A percentile compares a stretch with the other conserved stretches of the same genome.
These are phyloP conservation scores for Acyrthosiphon pisum DNA, from an alignment of 1,140 invertebrate genomes.

Conservation along the genomic window DNA sequence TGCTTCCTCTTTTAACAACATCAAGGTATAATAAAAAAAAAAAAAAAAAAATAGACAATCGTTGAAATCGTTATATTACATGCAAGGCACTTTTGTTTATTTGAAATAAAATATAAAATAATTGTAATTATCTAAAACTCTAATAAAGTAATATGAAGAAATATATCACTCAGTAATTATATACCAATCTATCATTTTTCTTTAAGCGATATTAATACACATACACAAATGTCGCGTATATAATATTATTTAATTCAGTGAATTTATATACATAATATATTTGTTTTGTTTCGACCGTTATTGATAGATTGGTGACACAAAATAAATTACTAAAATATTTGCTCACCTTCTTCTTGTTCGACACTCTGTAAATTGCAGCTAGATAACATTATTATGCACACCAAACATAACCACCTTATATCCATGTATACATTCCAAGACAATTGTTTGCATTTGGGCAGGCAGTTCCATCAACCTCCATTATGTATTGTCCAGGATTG, in stretches of 20 bases:
- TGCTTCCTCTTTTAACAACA: not conserved
- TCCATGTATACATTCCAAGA: slow-evolving; percentile 53
- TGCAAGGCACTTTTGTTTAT: not conserved
- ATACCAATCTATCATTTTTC: not conserved
- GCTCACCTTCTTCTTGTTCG: slow-evolving; percentile 43
- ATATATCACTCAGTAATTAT: not conserved
- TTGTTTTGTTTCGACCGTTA: not conserved
- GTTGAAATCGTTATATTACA: not conserved
- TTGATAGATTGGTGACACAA: not conserved
- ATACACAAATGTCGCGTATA: not conserved
- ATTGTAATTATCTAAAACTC: not conserved
- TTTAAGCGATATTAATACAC: not conserved
- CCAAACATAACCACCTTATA: slow-evolving; percentile 34
- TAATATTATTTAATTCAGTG: not conserved
- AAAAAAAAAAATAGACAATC: not conserved
- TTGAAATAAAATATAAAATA: not conserved
- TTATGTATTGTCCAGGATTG: not conserved
- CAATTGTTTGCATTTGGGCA: slow-evolving; percentile 35
- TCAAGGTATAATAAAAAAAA: not conserved
- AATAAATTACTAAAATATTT: not conserved
- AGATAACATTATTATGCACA: slow-evolving; percentile 59
- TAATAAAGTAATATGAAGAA: too few species aligned
- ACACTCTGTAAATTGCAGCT: slow-evolving; percentile 8
- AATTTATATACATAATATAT: not conserved
- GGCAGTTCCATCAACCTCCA: slow-evolving; percentile 22